Conservation (phyloP, 2,797 vertebrate genomes). For the Danio jaintianensis region DNA sequence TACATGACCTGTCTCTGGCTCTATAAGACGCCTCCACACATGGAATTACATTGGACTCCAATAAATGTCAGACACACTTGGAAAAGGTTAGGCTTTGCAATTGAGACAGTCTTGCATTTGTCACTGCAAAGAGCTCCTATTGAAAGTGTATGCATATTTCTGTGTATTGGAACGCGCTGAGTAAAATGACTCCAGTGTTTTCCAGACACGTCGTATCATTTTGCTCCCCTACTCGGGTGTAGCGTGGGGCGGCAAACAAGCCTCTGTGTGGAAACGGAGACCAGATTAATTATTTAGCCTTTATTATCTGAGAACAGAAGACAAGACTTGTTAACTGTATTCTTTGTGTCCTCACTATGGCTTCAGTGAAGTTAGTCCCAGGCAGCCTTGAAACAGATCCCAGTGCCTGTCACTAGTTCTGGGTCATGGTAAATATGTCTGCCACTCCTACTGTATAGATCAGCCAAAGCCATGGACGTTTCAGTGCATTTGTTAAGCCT, state of each 20-base stretch:
- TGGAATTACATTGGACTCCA: background rate
- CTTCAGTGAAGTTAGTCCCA: constrained; percentile 28
- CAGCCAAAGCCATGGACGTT: constrained; percentile 10
- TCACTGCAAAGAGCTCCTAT: background rate
- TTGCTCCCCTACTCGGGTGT: constrained; percentile 70
- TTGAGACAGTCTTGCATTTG: constrained; percentile 51
- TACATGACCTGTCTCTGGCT: constrained; percentile 33
- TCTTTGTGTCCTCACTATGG: constrained; percentile 44
- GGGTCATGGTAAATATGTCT: constrained; percentile 10
- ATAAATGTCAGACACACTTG: constrained; percentile 3
- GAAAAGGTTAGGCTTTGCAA: constrained; percentile 49
- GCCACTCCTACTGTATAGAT: constrained; percentile 30
- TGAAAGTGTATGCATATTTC: constrained; percentile 52
- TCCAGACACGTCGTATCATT: constrained; percentile 72
- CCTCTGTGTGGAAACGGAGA: constrained; percentile 71
- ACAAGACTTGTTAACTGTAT: constrained; percentile 49
- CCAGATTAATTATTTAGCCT: constrained; percentile 78
- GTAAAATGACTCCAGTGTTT: constrained; percentile 80
- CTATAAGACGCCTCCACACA: background rate
- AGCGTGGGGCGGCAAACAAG: constrained; percentile 72
- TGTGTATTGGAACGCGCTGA: constrained; percentile 70
- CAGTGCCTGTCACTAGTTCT: constrained; percentile 4
- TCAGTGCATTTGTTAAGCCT: background rate
- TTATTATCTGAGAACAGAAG: constrained; percentile 62
- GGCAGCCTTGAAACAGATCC: constrained; percentile 37